Conservation (phyloP, 2,888 invertebrate species). For the Volucella inflata region DNA sequence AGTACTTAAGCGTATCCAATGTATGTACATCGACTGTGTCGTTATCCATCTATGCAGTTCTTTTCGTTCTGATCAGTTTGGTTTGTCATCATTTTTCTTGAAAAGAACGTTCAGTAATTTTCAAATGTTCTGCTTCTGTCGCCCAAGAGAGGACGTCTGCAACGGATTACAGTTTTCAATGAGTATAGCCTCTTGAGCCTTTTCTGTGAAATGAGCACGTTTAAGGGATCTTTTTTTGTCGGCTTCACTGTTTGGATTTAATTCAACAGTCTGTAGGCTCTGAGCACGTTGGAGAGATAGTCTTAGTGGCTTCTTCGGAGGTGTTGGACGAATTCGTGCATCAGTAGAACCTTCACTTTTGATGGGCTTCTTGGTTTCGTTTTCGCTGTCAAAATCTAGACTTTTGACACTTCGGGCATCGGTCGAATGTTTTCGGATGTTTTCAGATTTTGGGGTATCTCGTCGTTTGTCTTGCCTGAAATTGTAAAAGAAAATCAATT, state of each 20-base stretch:
- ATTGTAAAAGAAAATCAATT: conserved; percentile 9
- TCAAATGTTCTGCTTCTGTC: conserved; percentile 82
- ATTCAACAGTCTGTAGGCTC: conserved; percentile 89
- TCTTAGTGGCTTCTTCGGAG: conserved; percentile 93
- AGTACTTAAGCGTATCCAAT: background rate
- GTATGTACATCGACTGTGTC: conserved; percentile 5
- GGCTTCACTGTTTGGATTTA: conserved; percentile 79
- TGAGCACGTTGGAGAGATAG: conserved; percentile 92
- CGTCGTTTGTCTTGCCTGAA: conserved; percentile 80
- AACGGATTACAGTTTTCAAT: conserved; percentile 81
- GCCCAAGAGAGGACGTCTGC: conserved; percentile 82
- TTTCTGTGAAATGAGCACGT: conserved; percentile 81
- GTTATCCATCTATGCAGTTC: conserved; percentile 35
- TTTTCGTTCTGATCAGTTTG: conserved; percentile 58
- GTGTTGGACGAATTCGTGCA: conserved; percentile 88
- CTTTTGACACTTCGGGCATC: conserved; percentile 88
- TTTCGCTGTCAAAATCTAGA: conserved; percentile 91
- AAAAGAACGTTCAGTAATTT: conserved; percentile 78
- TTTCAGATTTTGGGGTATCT: conserved; percentile 79
- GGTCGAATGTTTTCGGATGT: conserved; percentile 78
- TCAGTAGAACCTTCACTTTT: conserved; percentile 86
- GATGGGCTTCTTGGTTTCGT: conserved; percentile 82
- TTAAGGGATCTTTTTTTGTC: conserved; percentile 83
- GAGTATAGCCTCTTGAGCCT: conserved; percentile 77
- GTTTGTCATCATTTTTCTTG: conserved; percentile 68